These are phyloP conservation scores for Parascotia fuliginaria DNA, from an alignment of 2,888 invertebrate genomes.

Conservation along the genomic window DNA sequence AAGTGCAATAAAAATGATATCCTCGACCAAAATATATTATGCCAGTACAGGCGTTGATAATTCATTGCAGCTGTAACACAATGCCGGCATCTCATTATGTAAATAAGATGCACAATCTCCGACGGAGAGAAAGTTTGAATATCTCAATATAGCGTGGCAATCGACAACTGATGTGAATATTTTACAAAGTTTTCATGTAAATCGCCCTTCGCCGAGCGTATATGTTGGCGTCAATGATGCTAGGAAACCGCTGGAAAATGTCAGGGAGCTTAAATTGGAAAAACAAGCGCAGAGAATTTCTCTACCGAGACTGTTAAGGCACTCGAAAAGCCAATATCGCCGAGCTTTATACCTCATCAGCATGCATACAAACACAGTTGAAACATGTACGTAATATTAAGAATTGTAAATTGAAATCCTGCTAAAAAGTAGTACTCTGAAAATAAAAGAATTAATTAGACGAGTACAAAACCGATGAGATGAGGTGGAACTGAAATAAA, in stretches of 20 bases:
- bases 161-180: slow-evolving; percentile 79
- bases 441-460: slow-evolving; percentile 72
- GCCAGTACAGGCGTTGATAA: slow-evolving; percentile 56
- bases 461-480: slow-evolving; percentile 65
- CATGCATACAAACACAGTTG: slow-evolving; percentile 67
- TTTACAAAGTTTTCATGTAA: slow-evolving; percentile 80
- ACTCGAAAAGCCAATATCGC: slow-evolving; percentile 69
- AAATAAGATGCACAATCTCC: slow-evolving; percentile 75
- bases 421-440: slow-evolving; percentile 46
- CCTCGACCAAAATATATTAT: slow-evolving; percentile 59
- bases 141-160: slow-evolving; percentile 81
- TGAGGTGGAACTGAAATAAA: slow-evolving; percentile 75
- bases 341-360: slow-evolving; percentile 67
- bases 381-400: slow-evolving; percentile 64
- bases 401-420: slow-evolving; percentile 63
- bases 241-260: slow-evolving; percentile 62
- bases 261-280: slow-evolving; percentile 62
- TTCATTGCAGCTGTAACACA: slow-evolving; percentile 62
- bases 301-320: slow-evolving; percentile 57
- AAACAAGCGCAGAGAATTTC: slow-evolving; percentile 68
- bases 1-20: slow-evolving; percentile 42
- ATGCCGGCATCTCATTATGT: slow-evolving; percentile 73
- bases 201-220: slow-evolving; percentile 58
- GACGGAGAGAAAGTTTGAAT: slow-evolving; percentile 74
- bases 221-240: slow-evolving; percentile 56